phyloP scores from a whole-genome alignment of 2,888 invertebrate species.

The Diarsia brunnea region DNA sequence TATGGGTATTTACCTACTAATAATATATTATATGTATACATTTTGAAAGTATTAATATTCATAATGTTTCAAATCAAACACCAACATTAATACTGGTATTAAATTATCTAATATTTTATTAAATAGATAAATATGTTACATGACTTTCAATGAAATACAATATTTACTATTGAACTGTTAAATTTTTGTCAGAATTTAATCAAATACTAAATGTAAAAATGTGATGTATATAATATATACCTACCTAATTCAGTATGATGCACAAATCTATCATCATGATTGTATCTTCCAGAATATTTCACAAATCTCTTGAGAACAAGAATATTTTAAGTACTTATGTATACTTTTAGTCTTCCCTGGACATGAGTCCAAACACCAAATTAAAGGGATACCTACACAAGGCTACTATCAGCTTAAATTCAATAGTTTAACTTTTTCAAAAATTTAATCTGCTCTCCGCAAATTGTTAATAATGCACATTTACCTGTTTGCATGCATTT shows the following conservation, averaged over 20 bases:
- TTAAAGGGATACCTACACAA: conserved; percentile 62
- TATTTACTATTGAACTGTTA: conserved; percentile 61
- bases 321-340: conserved; percentile 66
- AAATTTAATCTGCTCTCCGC: conserved; percentile 80
- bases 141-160: conserved; percentile 57
- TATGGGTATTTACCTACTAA: conserved; percentile 27
- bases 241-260: conserved; percentile 59
- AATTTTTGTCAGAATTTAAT: conserved; percentile 60
- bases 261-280: conserved; percentile 63
- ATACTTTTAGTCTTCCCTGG: conserved; percentile 79
- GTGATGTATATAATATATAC: conserved; percentile 41
- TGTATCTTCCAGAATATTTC: conserved; percentile 66
- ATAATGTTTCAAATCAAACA: conserved; percentile 43
- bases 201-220: conserved; percentile 52
- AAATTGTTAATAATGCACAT: conserved; percentile 85
- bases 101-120: conserved; percentile 54
- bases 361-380: conserved; percentile 72
- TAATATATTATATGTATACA: conserved; percentile 3
- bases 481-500: conserved; percentile 87
- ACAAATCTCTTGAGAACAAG: conserved; percentile 68
- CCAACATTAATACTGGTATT: conserved; percentile 48
- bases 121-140: conserved; percentile 59
- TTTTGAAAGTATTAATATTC: conserved; percentile 42
- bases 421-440: conserved; percentile 66
- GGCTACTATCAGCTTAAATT: conserved; percentile 63